Evolutionary conservation across 2,113 vertebrate genomes (phyloP).

Genomic region (Muscicapa adusta): DNA sequence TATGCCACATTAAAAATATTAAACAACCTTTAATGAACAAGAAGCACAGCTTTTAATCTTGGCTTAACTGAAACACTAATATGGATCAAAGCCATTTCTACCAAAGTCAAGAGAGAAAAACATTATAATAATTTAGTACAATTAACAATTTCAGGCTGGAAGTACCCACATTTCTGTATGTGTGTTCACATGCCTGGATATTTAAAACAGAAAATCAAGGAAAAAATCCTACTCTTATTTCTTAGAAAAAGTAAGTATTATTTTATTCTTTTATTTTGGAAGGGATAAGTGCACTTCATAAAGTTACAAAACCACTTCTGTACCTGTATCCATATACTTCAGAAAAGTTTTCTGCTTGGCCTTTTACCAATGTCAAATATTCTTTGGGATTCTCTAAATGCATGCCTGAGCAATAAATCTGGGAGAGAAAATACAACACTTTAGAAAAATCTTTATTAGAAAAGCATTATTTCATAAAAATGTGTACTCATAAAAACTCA

Average conservation of each 20-base stretch:
- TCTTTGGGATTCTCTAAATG: slow-evolving; percentile 84
- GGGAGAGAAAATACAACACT: slow-evolving; percentile 24
- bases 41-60: background rate
- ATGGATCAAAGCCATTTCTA: background rate
- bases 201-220: background rate
- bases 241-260: background rate
- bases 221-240: background rate
- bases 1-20: background rate
- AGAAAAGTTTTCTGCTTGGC: slow-evolving; percentile 93
- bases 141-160: background rate
- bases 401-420: slow-evolving; percentile 93
- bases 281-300: background rate
- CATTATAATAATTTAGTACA: background rate
- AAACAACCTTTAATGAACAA: background rate
- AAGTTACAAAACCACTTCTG: background rate
- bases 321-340: slow-evolving; percentile 93
- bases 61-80: background rate
- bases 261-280: background rate
- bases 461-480: background rate
- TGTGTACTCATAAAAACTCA: background rate
- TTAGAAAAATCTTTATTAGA: slow-evolving; percentile 7
- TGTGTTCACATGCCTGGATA: background rate
- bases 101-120: background rate
- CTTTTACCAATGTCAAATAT: slow-evolving; percentile 87
- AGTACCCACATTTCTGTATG: background rate